Base-by-base conservation (phyloP, 2,888 invertebrate genomes). In the Athetis lepigone region DNA sequence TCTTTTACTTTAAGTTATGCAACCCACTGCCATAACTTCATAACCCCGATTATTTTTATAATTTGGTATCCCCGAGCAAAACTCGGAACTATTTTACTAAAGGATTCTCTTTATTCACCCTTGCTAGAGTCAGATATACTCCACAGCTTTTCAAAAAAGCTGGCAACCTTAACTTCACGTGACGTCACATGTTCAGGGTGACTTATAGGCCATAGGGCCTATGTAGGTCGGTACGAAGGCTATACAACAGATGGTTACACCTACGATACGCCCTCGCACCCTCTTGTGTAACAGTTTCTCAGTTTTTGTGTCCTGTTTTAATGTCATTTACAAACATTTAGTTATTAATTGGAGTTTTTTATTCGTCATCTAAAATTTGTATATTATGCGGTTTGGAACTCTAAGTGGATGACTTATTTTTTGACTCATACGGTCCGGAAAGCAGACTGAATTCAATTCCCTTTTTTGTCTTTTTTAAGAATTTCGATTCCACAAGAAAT, bases 211-310 rank as follows among this genome's bases (percentile, higher is more conserved):
- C 77, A 73, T 77, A 83, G 81, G 84, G 84, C 77, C 68, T 73
- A 81, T 79, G 87, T 84, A 83, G 85, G 90, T 78, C 77, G 85
- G 60, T 75, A 77, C 52, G 81, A 90, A 92, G 93, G 91, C 75
- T 84, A 77, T 68, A 73, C 68, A 84, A 83, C 90, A 91, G 90
- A 91, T 92, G 92, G 86, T 75, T 37, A 70, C 86, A 75, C 92
- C 89, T 79, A 90, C 92, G 75, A 68, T 71, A 80, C 88, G 83
- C 91, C 90, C 80, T 80, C 88, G 84, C 83, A 69, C 86, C 86
- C 82, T 81, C 72, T 82, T 79, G 70, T 79, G 70, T 50, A 64
- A 79, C 56, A 70, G 58, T 74, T 64, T 69, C 51, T 59, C 46
- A 65, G 63, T 71, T 55, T 79, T 80, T 40, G 46, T 78, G 55